Conservation (phyloP, 2,797 vertebrate genomes). For the Poeciliopsis turneri region DNA sequence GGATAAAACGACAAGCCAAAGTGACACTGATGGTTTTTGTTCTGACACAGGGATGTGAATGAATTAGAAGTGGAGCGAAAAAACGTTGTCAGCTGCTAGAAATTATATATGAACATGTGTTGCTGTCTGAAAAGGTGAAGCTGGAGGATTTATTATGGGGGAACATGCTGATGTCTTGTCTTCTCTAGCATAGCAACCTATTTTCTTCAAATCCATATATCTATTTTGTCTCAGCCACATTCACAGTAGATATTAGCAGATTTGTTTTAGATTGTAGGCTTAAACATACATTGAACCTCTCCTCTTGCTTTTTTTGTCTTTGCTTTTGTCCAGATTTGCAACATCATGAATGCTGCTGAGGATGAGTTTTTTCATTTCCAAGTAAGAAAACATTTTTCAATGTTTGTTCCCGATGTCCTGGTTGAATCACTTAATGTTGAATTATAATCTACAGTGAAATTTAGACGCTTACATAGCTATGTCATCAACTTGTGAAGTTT, state of each 20-base stretch:
- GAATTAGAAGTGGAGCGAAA: slow-evolving; percentile 14
- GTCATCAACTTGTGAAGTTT: not conserved
- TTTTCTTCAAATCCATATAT: not conserved
- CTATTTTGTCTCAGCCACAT: not conserved
- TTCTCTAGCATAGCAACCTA: not conserved
- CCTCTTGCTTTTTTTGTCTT: not conserved
- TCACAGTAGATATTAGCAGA: not conserved
- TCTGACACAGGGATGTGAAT: not conserved
- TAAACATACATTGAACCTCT: not conserved
- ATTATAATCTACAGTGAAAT: not conserved
- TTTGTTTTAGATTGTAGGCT: not conserved
- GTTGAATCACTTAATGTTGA: not conserved
- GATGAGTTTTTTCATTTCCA: slow-evolving; percentile 88
- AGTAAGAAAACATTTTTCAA: slow-evolving; percentile 68
- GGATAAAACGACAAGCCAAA: slow-evolving; percentile 19
- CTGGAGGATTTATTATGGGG: not conserved
- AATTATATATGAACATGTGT: slow-evolving; percentile 3
- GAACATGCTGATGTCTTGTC: not conserved
- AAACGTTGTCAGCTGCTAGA: slow-evolving; percentile 19
- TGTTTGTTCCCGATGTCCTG: not conserved
- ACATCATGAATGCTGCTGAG: slow-evolving; percentile 88
- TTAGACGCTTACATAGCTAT: not conserved
- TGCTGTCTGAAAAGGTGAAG: slow-evolving; percentile 1
- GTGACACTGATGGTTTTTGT: slow-evolving; percentile 37
- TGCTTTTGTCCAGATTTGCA: slow-evolving; percentile 84